These are phyloP conservation scores for Zhengitettix transpicula DNA, from an alignment of 2,888 invertebrate species.

Conservation along the genomic window DNA sequence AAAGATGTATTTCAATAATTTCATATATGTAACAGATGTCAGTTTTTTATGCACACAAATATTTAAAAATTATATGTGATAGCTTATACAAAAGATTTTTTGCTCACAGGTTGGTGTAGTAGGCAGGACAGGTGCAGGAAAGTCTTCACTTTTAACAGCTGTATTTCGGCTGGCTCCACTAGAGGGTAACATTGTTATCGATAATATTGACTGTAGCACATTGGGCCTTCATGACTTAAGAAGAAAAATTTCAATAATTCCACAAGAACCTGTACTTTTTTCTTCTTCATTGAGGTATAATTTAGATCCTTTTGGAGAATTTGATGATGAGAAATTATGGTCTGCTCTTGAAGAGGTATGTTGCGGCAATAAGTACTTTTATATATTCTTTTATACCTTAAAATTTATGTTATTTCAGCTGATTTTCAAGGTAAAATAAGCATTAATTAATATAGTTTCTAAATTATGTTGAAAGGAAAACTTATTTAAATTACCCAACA, in stretches of 20 bases:
- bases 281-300: constrained; percentile 70
- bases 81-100: constrained; percentile 37
- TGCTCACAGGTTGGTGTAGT: constrained; percentile 36
- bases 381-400: too few species aligned
- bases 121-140: too few species aligned
- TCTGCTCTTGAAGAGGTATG: constrained; percentile 47
- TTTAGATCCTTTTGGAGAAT: constrained; percentile 65
- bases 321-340: constrained; percentile 59
- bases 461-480: too few species aligned
- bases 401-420: too few species aligned
- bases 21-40: too few species aligned
- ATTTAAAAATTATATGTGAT: too few species aligned
- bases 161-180: constrained; percentile 36
- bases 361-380: neutral
- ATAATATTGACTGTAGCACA: constrained; percentile 49
- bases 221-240: constrained; percentile 64
- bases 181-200: constrained; percentile 59
- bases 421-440: too few species aligned
- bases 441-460: too few species aligned
- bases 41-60: too few species aligned
- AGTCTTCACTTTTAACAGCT: too few species aligned
- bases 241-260: constrained; percentile 75
- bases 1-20: too few species aligned
- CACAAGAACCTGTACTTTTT: constrained; percentile 80
- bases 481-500: too few species aligned